Evolutionary conservation across 2,888 invertebrate genomes (phyloP), one percentile per base, ranked within the genome.

Genomic region (Epistrophe grossulariae): DNA sequence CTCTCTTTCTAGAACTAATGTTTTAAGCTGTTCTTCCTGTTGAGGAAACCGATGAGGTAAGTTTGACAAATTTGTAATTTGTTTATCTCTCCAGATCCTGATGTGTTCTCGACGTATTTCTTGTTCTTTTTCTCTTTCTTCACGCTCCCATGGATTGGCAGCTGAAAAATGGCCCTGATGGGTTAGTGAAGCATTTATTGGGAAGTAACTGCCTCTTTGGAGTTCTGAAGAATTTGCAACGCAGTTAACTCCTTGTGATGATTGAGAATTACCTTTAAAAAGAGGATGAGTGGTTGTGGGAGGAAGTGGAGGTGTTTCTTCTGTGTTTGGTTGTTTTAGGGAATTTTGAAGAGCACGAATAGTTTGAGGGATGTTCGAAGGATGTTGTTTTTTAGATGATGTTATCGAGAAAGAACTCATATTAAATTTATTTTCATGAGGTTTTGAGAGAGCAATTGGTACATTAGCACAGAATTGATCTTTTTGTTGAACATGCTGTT

Each of bases 101-200:
- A 96, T 95, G n/a, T 96, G 96, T 90, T 96, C 96, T 83, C 96
- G 94, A 78, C 96, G 94, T 71, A 95, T 94, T 89, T 96, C 96
- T 90, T 84, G 81, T 91, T 96, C 96, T 89, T 96, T 96, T 93
- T 98, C 98, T 90, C 97, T 95, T 92, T 98, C 98, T 93, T 98
- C 98, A 35, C 98, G 94, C 90, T 98, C 97, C 98, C 98, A 98
- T 1, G 98, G 98, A 94, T 97, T 97, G 90, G 95, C 94, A 91
- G 94, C 93, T 74, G 90, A 73, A 64, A 89, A 90, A 55, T 90
- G 90, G 71, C 91, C 91, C 52, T 88, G 89, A 5, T 88, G 89
- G 88, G 48, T 62, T 17, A 76, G 52, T 31, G 89, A 76, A 24
- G 89, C 70, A 31, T 90, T 91, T 4, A 94, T 93, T 13, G 95